These are phyloP conservation scores for Zeus faber DNA, from an alignment of 2,113 vertebrate species.

Conservation along the genomic window DNA sequence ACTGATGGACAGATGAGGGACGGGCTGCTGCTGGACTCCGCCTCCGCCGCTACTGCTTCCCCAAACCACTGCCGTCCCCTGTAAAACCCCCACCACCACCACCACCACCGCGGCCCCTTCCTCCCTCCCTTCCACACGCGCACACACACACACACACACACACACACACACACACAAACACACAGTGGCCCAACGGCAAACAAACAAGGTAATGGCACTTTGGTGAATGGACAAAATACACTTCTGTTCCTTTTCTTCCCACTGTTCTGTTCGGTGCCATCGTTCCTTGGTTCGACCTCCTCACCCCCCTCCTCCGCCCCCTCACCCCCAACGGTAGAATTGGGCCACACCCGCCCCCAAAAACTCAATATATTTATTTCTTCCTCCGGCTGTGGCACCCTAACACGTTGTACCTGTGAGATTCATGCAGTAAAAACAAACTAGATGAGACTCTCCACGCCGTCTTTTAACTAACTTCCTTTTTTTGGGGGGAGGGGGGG, in stretches of 20 bases:
- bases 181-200: conserved; percentile 14
- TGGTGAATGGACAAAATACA: conserved; percentile 27
- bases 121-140: no score
- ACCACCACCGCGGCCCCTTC: no score
- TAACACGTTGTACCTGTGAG: conserved; percentile 43
- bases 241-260: conserved; percentile 23
- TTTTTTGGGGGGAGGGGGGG: no score
- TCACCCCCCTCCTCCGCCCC: background rate
- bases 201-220: conserved; percentile 56
- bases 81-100: background rate
- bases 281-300: conserved; percentile 6
- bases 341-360: background rate
- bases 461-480: conserved; percentile 57
- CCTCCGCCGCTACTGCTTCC: conserved; percentile 31
- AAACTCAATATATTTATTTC: conserved; percentile 75
- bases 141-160: conserved; percentile 22
- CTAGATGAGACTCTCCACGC: conserved; percentile 41
- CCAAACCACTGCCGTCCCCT: conserved; percentile 8
- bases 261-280: conserved; percentile 32
- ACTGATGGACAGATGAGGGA: conserved; percentile 18
- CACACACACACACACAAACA: conserved; percentile 8
- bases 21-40: conserved; percentile 36
- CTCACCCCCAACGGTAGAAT: background rate
- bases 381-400: conserved; percentile 46
- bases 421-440: conserved; percentile 59